These are phyloP conservation scores for Platycheirus rosarum DNA, from an alignment of 2,888 invertebrate species.

Conservation along the genomic window DNA sequence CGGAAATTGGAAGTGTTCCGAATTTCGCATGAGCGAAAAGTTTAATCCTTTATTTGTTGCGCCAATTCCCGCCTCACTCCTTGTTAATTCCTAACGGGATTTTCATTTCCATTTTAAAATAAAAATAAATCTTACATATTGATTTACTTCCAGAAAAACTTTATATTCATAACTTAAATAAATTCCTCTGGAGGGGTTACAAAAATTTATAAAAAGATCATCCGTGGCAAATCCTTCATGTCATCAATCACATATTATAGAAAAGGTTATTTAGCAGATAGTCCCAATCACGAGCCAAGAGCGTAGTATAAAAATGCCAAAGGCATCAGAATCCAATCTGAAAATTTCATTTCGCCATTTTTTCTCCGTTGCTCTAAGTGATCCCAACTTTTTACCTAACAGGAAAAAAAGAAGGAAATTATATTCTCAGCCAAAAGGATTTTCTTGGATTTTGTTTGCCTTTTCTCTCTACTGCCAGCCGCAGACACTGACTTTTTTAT, in stretches of 20 bases:
- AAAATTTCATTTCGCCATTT: slow-evolving; percentile 23
- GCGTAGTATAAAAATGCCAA: slow-evolving; percentile 24
- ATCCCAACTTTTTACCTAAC: slow-evolving; percentile 47
- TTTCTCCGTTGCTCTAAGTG: slow-evolving; percentile 38
- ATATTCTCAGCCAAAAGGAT: slow-evolving; percentile 31
- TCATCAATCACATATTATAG: slow-evolving; percentile 31
- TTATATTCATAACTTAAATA: background rate
- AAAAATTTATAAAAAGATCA: slow-evolving; percentile 2
- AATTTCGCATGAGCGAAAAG: too few species aligned
- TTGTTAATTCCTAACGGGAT: too few species aligned
- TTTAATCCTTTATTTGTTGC: too few species aligned
- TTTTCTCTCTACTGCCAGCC: slow-evolving; percentile 37
- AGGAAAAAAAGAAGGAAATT: slow-evolving; percentile 41
- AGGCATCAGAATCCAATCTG: slow-evolving; percentile 55
- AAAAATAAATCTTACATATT: background rate
- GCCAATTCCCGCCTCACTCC: too few species aligned
- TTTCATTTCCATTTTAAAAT: too few species aligned
- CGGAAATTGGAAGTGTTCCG: too few species aligned
- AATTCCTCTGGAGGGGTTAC: background rate
- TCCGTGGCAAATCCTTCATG: background rate
- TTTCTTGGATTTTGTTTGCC: slow-evolving; percentile 12
- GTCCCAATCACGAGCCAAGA: slow-evolving; percentile 14
- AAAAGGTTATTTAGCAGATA: slow-evolving; percentile 6
- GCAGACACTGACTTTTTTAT: slow-evolving; percentile 38
- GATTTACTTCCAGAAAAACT: background rate